These are phyloP conservation scores for Prinia subflava DNA, from an alignment of 2,113 vertebrate species.

Conservation along the genomic window DNA sequence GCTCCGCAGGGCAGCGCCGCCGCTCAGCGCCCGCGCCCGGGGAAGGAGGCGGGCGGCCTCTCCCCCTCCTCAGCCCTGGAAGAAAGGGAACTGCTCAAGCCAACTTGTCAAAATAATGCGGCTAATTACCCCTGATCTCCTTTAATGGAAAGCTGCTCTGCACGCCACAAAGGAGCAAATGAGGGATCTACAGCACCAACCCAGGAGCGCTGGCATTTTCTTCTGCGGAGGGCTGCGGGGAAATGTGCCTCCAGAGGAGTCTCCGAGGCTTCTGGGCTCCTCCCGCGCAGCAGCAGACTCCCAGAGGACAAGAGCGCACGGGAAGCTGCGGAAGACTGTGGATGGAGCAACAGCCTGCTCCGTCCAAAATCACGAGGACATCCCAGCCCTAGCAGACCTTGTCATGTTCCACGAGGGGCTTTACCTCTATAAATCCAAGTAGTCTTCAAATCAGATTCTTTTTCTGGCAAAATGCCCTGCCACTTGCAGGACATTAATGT, in stretches of 20 bases:
- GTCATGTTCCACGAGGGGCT: neutral
- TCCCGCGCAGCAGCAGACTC: neutral
- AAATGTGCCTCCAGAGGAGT: neutral
- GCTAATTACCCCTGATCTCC: slow-evolving; percentile 83
- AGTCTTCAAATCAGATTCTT: neutral
- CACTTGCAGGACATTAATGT: neutral
- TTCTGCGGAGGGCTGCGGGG: slow-evolving; percentile 11
- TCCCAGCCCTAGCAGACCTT: neutral
- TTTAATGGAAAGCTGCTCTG: slow-evolving; percentile 78
- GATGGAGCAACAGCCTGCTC: neutral
- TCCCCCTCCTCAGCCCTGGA: slow-evolving; percentile 31
- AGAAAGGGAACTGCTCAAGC: slow-evolving; percentile 72
- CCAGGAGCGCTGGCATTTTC: slow-evolving; percentile 48
- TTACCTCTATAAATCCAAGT: neutral
- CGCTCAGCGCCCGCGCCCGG: neutral
- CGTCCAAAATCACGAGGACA: neutral
- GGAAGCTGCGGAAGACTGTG: neutral
- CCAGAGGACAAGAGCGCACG: neutral
- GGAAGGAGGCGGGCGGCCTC: neutral
- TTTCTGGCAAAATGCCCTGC: neutral
- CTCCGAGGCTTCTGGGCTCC: neutral
- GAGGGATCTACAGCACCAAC: slow-evolving; percentile 65
- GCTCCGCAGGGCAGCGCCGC: neutral
- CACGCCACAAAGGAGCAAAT: slow-evolving; percentile 75
- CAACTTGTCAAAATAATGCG: slow-evolving; percentile 84